phyloP scores from a whole-genome alignment of 2,113 vertebrate species.

The Nestor notabilis region DNA sequence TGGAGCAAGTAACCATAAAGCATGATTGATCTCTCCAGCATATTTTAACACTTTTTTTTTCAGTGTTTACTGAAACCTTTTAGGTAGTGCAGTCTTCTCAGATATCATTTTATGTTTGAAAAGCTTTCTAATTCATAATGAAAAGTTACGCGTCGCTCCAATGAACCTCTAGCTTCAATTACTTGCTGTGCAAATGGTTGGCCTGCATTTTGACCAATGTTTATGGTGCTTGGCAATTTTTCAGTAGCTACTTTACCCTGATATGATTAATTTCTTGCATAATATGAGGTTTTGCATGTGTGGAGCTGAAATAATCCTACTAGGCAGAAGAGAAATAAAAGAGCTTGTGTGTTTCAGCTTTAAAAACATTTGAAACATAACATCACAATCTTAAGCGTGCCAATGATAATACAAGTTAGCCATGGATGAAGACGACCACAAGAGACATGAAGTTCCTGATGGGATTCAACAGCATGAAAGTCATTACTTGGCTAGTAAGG shows the following conservation, averaged over 20 bases:
- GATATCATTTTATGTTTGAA: slow-evolving; percentile 75
- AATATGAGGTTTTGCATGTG: slow-evolving; percentile 70
- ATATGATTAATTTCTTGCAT: slow-evolving; percentile 83
- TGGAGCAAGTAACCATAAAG: slow-evolving; percentile 61
- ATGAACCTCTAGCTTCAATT: slow-evolving; percentile 76
- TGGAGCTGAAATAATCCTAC: slow-evolving; percentile 74
- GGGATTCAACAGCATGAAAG: slow-evolving; percentile 19
- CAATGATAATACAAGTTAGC: slow-evolving; percentile 53
- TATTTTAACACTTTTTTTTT: slow-evolving; percentile 69
- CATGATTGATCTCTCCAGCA: slow-evolving; percentile 75
- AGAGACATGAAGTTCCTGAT: slow-evolving; percentile 35
- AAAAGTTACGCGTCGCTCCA: slow-evolving; percentile 72
- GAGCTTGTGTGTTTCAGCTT: slow-evolving; percentile 70
- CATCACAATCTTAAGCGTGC: slow-evolving; percentile 74
- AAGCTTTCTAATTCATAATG: slow-evolving; percentile 81
- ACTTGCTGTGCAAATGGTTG: slow-evolving; percentile 72
- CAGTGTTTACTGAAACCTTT: slow-evolving; percentile 76
- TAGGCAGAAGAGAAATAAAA: slow-evolving; percentile 74
- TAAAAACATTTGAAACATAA: slow-evolving; percentile 80
- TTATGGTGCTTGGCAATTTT: slow-evolving; percentile 83
- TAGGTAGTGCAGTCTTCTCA: slow-evolving; percentile 73
- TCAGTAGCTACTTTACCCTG: slow-evolving; percentile 80
- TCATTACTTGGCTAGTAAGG: not conserved
- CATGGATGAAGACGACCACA: slow-evolving; percentile 43
- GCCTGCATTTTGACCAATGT: slow-evolving; percentile 78